Percentiles rank a stretch among this genome's conserved stretches.
Conservation (phyloP, 2,888 invertebrate genomes). For the Plutella xylostella region DNA sequence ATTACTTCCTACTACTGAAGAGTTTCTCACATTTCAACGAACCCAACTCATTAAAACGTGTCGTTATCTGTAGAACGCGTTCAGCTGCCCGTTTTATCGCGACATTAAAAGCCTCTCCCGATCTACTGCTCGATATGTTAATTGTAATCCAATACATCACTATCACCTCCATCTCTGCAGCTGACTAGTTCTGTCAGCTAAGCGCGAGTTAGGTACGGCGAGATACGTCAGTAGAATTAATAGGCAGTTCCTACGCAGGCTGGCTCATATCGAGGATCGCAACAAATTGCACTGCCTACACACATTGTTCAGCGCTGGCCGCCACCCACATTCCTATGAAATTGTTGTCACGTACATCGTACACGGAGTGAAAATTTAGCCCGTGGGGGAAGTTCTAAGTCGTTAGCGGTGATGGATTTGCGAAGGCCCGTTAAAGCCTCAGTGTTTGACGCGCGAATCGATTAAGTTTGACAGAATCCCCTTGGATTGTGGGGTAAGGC, state of each 20-base stretch:
- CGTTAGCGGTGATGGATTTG: slow-evolving; percentile 43
- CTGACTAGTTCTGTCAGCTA: not conserved
- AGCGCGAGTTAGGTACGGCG: not conserved
- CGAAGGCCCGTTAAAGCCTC: slow-evolving; percentile 32
- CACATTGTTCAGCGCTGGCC: slow-evolving; percentile 23
- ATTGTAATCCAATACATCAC: slow-evolving; percentile 56
- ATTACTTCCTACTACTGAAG: slow-evolving; percentile 3
- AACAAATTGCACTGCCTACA: slow-evolving; percentile 31
- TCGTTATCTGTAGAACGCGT: slow-evolving; percentile 44
- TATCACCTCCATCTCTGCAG: slow-evolving; percentile 36
- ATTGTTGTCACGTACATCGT: slow-evolving; percentile 27
- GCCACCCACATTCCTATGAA: slow-evolving; percentile 27
- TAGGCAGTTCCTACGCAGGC: slow-evolving; percentile 17
- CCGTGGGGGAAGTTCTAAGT: slow-evolving; percentile 33
- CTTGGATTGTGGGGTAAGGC: slow-evolving; percentile 44
- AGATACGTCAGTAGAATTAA: slow-evolving; percentile 23
- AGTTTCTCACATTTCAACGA: slow-evolving; percentile 1
- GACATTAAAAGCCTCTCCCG: slow-evolving; percentile 40
- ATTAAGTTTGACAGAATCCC: slow-evolving; percentile 57
- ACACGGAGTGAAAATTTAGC: slow-evolving; percentile 28
- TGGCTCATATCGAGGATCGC: slow-evolving; percentile 13
- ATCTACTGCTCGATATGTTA: slow-evolving; percentile 53
- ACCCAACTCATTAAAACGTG: slow-evolving; percentile 53
- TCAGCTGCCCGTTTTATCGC: slow-evolving; percentile 54
- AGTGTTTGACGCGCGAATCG: slow-evolving; percentile 47